Conservation (phyloP, 2,888 invertebrate genomes). For the Harmothoe impar region DNA sequence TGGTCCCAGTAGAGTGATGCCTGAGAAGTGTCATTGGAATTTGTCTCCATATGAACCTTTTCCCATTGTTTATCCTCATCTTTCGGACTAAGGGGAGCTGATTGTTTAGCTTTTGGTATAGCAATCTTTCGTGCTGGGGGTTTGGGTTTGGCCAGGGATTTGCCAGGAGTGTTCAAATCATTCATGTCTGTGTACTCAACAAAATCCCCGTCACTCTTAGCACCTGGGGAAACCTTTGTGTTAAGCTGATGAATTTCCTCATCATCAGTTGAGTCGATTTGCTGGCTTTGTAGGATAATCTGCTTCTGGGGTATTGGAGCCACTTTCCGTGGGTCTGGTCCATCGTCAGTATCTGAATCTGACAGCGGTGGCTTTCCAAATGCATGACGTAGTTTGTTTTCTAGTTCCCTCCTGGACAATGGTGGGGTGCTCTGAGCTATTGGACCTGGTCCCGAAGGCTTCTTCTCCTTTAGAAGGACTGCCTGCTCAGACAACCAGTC, state of each 20-base stretch:
- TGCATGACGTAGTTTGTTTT: constrained; percentile 41
- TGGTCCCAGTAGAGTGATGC: constrained; percentile 62
- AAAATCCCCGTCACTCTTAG: neutral
- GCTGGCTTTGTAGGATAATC: neutral
- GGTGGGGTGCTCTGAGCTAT: constrained; percentile 68
- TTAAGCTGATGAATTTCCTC: neutral
- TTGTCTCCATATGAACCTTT: constrained; percentile 19
- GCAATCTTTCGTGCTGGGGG: neutral
- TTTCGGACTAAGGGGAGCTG: neutral
- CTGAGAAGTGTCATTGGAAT: constrained; percentile 22
- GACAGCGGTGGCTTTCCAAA: constrained; percentile 41
- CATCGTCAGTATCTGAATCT: constrained; percentile 60
- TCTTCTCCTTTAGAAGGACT: constrained; percentile 4
- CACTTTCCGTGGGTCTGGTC: neutral
- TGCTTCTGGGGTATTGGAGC: constrained; percentile 46
- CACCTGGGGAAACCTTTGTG: neutral
- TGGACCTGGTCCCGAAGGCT: constrained; percentile 31
- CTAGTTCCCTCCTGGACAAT: constrained; percentile 30
- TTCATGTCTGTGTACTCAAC: constrained; percentile 48
- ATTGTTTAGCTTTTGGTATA: neutral
- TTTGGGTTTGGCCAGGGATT: neutral
- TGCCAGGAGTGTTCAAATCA: constrained; percentile 24
- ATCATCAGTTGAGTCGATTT: neutral
- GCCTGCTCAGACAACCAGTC: constrained; percentile 70
- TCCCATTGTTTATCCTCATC: constrained; percentile 56